Evolutionary conservation across 2,113 vertebrate genomes (phyloP), one percentile per base, ranked within the genome.

Genomic region (Spea bombifrons): DNA sequence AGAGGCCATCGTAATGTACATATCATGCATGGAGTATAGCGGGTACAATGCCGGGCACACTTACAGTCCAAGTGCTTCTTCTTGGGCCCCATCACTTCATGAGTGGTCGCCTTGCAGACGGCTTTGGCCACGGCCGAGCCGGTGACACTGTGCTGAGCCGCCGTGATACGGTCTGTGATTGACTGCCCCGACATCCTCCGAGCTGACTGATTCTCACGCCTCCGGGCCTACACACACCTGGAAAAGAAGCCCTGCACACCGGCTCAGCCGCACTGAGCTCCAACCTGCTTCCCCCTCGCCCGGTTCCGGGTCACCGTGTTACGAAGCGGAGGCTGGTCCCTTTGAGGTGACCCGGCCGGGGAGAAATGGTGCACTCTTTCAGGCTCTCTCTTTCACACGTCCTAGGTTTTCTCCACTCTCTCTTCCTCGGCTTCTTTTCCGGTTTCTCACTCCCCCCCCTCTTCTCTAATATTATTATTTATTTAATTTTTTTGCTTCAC

Each of bases 51-150:
- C 53, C 16, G 12, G 0, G 16, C 44, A 12, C 68, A 95, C 94
- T 94, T 92, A 95, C 94, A 95, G 88, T 95, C 94, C 88, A 95
- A 89, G 90, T 96, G 94, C 78, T 95, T 96, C 93, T 95, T 95
- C 91, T 96, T 96, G 83, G 94, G 94, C 84, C 94, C 94, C 93
- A 94, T 95, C 87, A 95, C 92, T 88, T 96, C 94, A 81, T 96
- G 94, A 83, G 94, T 96, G 81, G 93, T 95, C 83, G 94, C 93
- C 90, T 96, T 95, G 88, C 94, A 96, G 52, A 95, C 94, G 59
- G 93, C 93, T 81, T 95, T 95, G 87, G 94, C 90, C 83, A 96
- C 87, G 70, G 94, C 91, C 55, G 94, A 95, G 7, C 94, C 93
- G 85, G 92, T 94, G 90, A 94, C 94, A 84, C 93, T 93, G 92